A percentile compares a stretch with the other conserved stretches of the same genome.
phyloP scores from a whole-genome alignment of 2,797 vertebrate genomes.

The Gambusia yucatana region DNA sequence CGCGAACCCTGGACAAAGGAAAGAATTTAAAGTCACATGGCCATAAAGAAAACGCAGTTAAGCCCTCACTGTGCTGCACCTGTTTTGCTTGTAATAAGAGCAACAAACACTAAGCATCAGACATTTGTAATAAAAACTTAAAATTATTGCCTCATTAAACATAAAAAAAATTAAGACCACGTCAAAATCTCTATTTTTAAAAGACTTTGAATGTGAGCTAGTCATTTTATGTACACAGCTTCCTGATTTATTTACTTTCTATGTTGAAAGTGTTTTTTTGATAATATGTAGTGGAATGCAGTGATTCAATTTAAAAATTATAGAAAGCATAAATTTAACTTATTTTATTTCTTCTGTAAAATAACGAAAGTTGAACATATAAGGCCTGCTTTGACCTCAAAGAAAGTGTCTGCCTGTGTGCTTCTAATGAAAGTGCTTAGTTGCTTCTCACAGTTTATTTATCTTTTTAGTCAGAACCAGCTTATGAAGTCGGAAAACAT shows the following conservation, averaged over 20 bases:
- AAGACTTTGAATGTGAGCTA: neutral
- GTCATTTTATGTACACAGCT: neutral
- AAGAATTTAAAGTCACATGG: neutral
- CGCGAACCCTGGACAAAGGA: neutral
- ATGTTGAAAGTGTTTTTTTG: neutral
- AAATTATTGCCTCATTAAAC: neutral
- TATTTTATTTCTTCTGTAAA: neutral
- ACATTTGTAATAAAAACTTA: neutral
- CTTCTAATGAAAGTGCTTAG: neutral
- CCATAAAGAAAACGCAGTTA: neutral
- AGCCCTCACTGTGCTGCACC: neutral
- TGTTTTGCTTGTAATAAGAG: neutral
- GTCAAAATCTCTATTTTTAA: neutral
- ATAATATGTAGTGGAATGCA: neutral
- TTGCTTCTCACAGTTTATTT: neutral
- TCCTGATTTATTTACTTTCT: neutral
- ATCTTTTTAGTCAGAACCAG: neutral
- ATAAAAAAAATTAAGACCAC: neutral
- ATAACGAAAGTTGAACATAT: neutral
- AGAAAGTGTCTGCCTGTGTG: neutral
- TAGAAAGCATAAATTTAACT: neutral
- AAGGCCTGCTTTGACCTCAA: neutral
- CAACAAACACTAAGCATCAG: neutral
- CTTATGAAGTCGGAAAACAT: neutral
- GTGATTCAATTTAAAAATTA: neutral